Evolutionary conservation across 1,140 invertebrate genomes (phyloP), one percentile per base, ranked within the genome.

Genomic region (Lordiphosa collinella): DNA sequence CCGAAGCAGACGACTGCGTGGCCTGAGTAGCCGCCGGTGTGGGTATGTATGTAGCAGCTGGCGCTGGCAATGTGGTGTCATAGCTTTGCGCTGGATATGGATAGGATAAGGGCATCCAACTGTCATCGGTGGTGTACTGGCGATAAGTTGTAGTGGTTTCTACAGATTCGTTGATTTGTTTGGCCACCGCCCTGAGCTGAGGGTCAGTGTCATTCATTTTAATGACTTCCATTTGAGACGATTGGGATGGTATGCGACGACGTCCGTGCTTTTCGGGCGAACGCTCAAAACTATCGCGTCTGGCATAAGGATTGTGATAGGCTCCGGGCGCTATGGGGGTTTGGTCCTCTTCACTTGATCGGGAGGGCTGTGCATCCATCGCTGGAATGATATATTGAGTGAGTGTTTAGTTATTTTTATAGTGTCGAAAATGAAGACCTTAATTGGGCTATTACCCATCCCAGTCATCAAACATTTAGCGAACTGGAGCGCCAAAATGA

Each of bases 121-220:
- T 86, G 18, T 70, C 73, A 16, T 86, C 72, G 0, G 54, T 55
- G 11, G 70, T 61, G 3, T 34, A 12, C 16, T 58, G 64, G 0
- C 51, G 59, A 0, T 31, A 16, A 0, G 48, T 11, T 3, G 78
- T 76, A 2, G 79, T 65, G 2, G 79, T 46, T 31, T 84, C 76
- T 12, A 76, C 43, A 1, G 82, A 73, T 6, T 87, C 71, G 44
- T 72, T 87, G 8, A 82, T 71, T 44, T 87, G 79, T 40, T 74
- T 78, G 41, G 63, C 63, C 60, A 78, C 51, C 5, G 62, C 48
- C 16, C 48, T 48, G 5, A 78, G 37, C 10, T 38, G 13, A 0
- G 71, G 43, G 56, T 87, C 84, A 1, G 71, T 59, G 3, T 40
- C 37, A 56, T 87, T 79, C 14, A 64, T 31, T 12, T 40, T 51